phyloP scores from a whole-genome alignment of 2,113 vertebrate genomes.

The Nyctereutes procyonoides region DNA sequence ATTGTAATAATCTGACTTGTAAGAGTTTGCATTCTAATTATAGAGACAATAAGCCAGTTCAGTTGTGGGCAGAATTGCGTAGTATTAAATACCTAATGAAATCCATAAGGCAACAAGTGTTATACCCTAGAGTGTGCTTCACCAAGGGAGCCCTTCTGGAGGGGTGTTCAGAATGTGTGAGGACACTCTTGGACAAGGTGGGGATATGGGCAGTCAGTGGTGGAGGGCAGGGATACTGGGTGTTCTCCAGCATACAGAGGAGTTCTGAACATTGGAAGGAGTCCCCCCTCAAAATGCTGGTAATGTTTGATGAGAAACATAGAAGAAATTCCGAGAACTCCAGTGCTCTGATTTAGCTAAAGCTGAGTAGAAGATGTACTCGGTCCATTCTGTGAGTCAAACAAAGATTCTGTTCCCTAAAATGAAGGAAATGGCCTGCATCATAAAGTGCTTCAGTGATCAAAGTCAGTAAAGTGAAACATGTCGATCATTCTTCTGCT shows the following conservation, averaged over 20 bases:
- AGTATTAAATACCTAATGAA: neutral
- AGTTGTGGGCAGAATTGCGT: neutral
- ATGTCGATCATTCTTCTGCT: slow-evolving; percentile 37
- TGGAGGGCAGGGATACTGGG: neutral
- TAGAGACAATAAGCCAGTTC: neutral
- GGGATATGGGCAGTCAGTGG: neutral
- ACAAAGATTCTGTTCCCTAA: slow-evolving; percentile 59
- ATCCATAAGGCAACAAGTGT: neutral
- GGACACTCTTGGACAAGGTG: neutral
- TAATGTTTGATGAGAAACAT: neutral
- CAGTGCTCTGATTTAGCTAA: neutral
- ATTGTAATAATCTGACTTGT: neutral
- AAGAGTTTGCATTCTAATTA: neutral
- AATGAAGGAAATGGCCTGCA: slow-evolving; percentile 41
- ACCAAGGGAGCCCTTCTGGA: neutral
- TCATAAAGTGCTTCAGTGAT: slow-evolving; percentile 63
- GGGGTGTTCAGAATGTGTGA: neutral
- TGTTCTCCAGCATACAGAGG: neutral
- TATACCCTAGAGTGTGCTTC: neutral
- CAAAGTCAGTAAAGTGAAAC: slow-evolving; percentile 66
- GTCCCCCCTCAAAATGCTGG: neutral
- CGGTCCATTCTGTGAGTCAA: neutral
- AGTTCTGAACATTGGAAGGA: neutral
- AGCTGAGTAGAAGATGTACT: neutral
- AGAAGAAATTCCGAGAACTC: neutral